Evolutionary conservation across 2,888 invertebrate species (phyloP).

Genomic region (Tipula unca): DNA sequence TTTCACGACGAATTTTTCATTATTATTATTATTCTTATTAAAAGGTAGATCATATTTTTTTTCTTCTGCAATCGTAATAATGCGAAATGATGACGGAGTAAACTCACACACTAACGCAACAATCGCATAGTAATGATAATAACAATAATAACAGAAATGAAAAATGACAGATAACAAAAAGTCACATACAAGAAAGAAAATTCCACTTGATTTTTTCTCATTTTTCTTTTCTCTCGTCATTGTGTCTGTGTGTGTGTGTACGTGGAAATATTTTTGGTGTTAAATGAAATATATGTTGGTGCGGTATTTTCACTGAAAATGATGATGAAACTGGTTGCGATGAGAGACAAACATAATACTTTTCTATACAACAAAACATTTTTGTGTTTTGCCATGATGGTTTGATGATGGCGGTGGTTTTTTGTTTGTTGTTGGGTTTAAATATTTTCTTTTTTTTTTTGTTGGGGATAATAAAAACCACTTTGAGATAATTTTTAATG

Average conservation of each 20-base stretch:
- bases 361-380: background rate
- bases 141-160: background rate
- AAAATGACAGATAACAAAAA: conserved; percentile 14
- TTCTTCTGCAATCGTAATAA: background rate
- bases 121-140: background rate
- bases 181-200: background rate
- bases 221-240: background rate
- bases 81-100: background rate
- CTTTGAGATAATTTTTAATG: conserved; percentile 14
- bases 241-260: background rate
- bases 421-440: background rate
- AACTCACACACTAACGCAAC: background rate
- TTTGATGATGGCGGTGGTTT: background rate
- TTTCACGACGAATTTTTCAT: background rate
- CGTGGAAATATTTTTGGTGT: conserved; percentile 8
- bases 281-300: conserved; percentile 3
- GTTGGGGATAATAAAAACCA: background rate
- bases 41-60: background rate
- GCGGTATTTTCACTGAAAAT: background rate
- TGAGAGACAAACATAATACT: background rate
- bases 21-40: background rate
- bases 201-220: background rate
- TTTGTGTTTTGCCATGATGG: background rate
- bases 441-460: background rate
- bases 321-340: background rate